Base-by-base conservation (phyloP, 2,888 invertebrate genomes). In the Vanessa cardui region DNA sequence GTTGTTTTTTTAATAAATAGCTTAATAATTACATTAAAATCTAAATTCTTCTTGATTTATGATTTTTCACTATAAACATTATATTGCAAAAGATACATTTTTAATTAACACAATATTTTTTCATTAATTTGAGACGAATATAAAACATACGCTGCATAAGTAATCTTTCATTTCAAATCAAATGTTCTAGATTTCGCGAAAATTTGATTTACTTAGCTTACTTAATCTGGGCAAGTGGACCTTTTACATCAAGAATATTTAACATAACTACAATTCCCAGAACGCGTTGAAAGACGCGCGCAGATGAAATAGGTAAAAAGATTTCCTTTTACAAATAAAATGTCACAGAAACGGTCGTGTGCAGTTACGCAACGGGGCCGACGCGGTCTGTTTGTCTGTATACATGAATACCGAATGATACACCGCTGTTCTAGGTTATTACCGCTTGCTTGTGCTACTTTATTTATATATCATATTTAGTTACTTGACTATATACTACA, bases 311-410 rank as follows among this genome's bases (percentile, higher is more conserved):
- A 64, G n/a, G n/a, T n/a, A 64, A 60, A 33, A 60, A 21, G 47
- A 58, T 59, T 20, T 46, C 61, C 70, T 67, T 64, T 60, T 70
- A 67, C 56, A 67, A 39, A 58, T 61, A 47, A 58, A 62, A 67
- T 72, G 72, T 68, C 56, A 59, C 60, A 69, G 61, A 39, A 39
- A 39, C 59, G 61, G 63, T 65, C 52, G 66, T 58, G 20, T 45
- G 58, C 69, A 74, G 80, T 87, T 84, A 81, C 79, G 83, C 84
- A 85, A 87, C 88, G 84, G 86, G 87, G 80, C 76, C 76, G 80
- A 66, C 69, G 46, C 81, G 85, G 78, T 84, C 88, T 84, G 83
- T 74, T 85, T 85, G 77, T 45, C 39, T 39, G 18, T 50, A 58
- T 59, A 44, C 44, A 64, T 58, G 18, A 61, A 46, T 56, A 33